Base-by-base conservation (phyloP, 2,113 vertebrate species). In the Neomonachus schauinslandi region DNA sequence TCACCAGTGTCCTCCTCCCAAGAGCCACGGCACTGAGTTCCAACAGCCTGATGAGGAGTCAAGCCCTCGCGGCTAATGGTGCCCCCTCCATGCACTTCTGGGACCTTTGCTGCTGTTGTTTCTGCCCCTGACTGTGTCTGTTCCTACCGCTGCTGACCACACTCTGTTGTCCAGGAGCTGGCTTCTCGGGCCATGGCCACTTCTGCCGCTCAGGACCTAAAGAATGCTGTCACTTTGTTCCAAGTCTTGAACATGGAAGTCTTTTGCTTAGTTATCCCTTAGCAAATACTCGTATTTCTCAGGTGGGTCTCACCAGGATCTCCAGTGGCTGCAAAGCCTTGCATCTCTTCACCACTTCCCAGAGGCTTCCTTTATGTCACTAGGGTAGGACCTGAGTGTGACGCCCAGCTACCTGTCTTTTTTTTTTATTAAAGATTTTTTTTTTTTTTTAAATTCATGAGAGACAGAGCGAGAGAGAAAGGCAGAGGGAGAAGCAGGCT, bases 21-120 rank as follows among this genome's bases (percentile, higher is more conserved):
- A 0, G 53, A 53, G 19, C 31, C n/a, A 1, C 0, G 13, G 8
- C 12, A 8, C 69, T 2, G 14, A 74, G 16, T 0, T 2, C 33
- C 18, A 57, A 21, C 26, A 11, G 21, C 51, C 8, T 26, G 33
- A 26, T 33, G 2, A 26, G 5, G 69, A 74, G 51, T 21, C 0
- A 2, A 7, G 16, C 31, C 49, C 39, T 71, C 16, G 1, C 0
- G 0, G 55, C 59, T 49, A 39, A 9, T 1, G 11, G 57, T 8
- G 4, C 31, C 12, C 46, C 74, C 3, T 1, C 14, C 26, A 28
- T 1, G 8, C 2, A 12, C 72, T 59, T 36, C 36, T 11, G 2
- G 39, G 2, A 0, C 31, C 67, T 2, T n/a, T 1, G 21, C 21
- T 1, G 0, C 22, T 39, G 22, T 13, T 39, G 13, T 28, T 6